Percentiles rank a stretch among this genome's conserved stretches.
These are phyloP conservation scores for Drosophila buzzatii DNA, from an alignment of 2,888 invertebrate species.

Conservation along the genomic window DNA sequence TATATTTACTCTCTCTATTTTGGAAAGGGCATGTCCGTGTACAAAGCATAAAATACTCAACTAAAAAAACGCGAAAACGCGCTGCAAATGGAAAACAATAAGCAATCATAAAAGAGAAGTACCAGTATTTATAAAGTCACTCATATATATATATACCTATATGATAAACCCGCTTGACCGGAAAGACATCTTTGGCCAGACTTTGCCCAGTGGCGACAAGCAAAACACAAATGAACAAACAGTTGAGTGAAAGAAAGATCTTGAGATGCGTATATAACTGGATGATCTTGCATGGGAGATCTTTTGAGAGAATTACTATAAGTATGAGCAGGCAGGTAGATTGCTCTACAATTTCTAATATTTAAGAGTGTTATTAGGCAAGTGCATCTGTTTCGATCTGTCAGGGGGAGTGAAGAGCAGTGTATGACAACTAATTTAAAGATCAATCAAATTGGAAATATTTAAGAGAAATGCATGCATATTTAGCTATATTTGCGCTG, in stretches of 20 bases:
- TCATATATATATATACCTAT: constrained; percentile 1
- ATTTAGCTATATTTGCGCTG: not conserved
- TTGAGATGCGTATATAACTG: not conserved
- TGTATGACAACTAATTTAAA: too few species aligned
- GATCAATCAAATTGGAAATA: too few species aligned
- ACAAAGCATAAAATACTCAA: constrained; percentile 44
- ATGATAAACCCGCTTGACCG: constrained; percentile 62
- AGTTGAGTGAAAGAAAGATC: constrained; percentile 19
- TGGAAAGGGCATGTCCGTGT: constrained; percentile 34
- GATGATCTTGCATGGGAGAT: not conserved
- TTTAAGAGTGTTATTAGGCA: not conserved
- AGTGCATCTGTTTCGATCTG: not conserved
- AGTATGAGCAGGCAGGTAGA: not conserved
- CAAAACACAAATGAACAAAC: constrained; percentile 4
- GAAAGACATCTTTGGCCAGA: constrained; percentile 56
- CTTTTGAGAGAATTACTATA: not conserved
- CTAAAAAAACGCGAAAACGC: constrained; percentile 37
- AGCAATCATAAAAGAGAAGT: constrained; percentile 29
- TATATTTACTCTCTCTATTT: constrained; percentile 7
- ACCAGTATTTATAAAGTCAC: constrained; percentile 9
- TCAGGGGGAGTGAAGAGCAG: too few species aligned
- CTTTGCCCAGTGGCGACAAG: constrained; percentile 16
- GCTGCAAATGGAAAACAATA: constrained; percentile 43
- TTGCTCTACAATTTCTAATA: not conserved
- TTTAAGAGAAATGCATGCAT: not conserved